Evolutionary conservation across 2,888 invertebrate genomes (phyloP).

Genomic region (Hecatera dysodea): DNA sequence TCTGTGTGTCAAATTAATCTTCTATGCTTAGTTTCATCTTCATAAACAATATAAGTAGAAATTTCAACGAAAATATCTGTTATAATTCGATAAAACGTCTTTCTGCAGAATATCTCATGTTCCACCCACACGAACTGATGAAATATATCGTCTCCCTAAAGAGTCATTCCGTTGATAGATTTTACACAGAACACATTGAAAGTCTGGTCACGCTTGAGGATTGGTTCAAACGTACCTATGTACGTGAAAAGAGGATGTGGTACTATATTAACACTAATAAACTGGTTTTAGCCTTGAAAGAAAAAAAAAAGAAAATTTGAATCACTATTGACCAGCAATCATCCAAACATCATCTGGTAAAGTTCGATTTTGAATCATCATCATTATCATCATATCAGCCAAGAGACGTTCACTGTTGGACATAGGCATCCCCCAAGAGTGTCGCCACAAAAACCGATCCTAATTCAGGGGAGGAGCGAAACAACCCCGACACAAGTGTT

Average conservation of each 20-base stretch:
- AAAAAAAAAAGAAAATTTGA: not conserved
- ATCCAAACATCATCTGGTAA: too few relatives aligned
- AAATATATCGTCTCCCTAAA: conserved; percentile 68
- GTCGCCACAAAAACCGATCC: too few relatives aligned
- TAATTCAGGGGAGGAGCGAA: too few relatives aligned
- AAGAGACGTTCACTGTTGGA: too few relatives aligned
- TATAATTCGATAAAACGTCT: conserved; percentile 13
- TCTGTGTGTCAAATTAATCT: not conserved
- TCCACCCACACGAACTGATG: conserved; percentile 34
- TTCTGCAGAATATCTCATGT: conserved; percentile 22
- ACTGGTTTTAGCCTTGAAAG: not conserved
- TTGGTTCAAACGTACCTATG: conserved; percentile 71
- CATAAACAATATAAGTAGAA: not conserved
- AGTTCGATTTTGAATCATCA: too few relatives aligned
- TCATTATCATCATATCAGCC: too few relatives aligned
- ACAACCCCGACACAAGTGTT: too few relatives aligned
- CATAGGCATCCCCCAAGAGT: too few relatives aligned
- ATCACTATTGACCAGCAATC: not conserved
- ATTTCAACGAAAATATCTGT: not conserved
- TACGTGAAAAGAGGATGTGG: conserved; percentile 57
- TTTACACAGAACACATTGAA: conserved; percentile 69
- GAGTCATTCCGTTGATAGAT: conserved; percentile 75
- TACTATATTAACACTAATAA: conserved; percentile 52
- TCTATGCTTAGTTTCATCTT: not conserved
- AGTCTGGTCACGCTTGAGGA: conserved; percentile 69